Evolutionary conservation across 2,888 invertebrate species (phyloP).

Genomic region (Drosophila neonasuta): DNA sequence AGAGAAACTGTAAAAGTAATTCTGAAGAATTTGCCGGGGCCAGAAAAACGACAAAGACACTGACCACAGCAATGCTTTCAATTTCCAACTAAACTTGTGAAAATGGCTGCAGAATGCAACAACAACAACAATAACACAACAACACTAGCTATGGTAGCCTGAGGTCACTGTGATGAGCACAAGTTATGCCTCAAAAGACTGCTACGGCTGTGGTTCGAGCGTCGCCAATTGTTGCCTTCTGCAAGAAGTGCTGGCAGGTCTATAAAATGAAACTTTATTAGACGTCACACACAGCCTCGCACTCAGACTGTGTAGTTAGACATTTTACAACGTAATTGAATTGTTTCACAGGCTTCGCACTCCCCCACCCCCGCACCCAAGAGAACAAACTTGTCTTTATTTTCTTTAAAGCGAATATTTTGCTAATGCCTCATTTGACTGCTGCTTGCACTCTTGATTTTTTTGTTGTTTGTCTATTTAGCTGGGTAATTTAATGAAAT

Average conservation of each 20-base stretch:
- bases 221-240: slow-evolving; percentile 60
- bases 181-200: slow-evolving; percentile 65
- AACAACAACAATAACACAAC: slow-evolving; percentile 27
- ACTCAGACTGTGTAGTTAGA: slow-evolving; percentile 38
- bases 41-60: slow-evolving; percentile 47
- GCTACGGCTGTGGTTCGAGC: slow-evolving; percentile 45
- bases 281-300: slow-evolving; percentile 39
- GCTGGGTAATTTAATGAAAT: slow-evolving; percentile 75
- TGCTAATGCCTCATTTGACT: slow-evolving; percentile 57
- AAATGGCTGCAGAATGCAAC: slow-evolving; percentile 44
- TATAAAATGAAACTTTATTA: slow-evolving; percentile 77
- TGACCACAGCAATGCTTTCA: slow-evolving; percentile 72
- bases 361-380: too few species aligned
- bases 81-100: slow-evolving; percentile 63
- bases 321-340: slow-evolving; percentile 76
- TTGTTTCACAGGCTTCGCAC: slow-evolving; percentile 60
- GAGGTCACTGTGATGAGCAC: slow-evolving; percentile 63
- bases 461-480: slow-evolving; percentile 1
- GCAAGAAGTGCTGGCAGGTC: slow-evolving; percentile 68
- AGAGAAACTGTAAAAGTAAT: slow-evolving; percentile 47
- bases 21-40: slow-evolving; percentile 50
- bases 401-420: slow-evolving; percentile 59
- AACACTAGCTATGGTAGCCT: slow-evolving; percentile 19
- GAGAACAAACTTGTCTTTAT: slow-evolving; percentile 60
- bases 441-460: slow-evolving; percentile 3